Percentiles rank a stretch among this genome's conserved stretches.
Evolutionary conservation across 1,140 invertebrate genomes (phyloP).

Genomic region (Drosophila serrata): DNA sequence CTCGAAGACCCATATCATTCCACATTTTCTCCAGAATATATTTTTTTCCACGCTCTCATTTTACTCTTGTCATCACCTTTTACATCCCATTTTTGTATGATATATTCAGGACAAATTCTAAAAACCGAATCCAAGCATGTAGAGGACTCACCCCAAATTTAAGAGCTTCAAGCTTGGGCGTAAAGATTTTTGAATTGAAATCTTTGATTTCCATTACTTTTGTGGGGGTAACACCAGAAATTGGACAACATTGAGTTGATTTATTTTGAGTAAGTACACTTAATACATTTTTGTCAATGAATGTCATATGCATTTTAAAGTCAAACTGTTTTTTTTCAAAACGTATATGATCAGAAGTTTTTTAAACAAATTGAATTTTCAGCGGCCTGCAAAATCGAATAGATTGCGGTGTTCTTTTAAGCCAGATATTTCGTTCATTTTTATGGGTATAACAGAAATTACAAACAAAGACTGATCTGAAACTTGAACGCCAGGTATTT

Average conservation of each 20-base stretch:
- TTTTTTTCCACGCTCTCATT: too few relatives aligned
- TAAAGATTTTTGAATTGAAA: constrained; percentile 28
- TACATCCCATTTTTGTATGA: not conserved
- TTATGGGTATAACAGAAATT: not conserved
- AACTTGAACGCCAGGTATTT: not conserved
- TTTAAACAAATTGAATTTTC: not conserved
- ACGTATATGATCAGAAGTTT: not conserved
- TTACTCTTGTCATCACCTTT: too few relatives aligned
- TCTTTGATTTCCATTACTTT: constrained; percentile 15
- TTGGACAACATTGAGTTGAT: constrained; percentile 32
- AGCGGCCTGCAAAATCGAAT: constrained; percentile 20
- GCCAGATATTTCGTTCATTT: not conserved
- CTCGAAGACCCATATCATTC: too few relatives aligned
- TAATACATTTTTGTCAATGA: too few relatives aligned
- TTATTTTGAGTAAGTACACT: not conserved
- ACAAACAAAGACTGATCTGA: not conserved
- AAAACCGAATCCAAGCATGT: too few relatives aligned
- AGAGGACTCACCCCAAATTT: not conserved
- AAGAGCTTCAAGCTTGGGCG: constrained; percentile 7
- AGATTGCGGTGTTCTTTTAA: constrained; percentile 10
- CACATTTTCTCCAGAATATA: too few relatives aligned
- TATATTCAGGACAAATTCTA: not conserved
- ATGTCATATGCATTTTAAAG: constrained; percentile 15
- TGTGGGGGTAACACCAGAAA: constrained; percentile 31
- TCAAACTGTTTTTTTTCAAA: constrained; percentile 8